Evolutionary conservation across 2,113 vertebrate species (phyloP).

Genomic region (Salvelinus alpinus): DNA sequence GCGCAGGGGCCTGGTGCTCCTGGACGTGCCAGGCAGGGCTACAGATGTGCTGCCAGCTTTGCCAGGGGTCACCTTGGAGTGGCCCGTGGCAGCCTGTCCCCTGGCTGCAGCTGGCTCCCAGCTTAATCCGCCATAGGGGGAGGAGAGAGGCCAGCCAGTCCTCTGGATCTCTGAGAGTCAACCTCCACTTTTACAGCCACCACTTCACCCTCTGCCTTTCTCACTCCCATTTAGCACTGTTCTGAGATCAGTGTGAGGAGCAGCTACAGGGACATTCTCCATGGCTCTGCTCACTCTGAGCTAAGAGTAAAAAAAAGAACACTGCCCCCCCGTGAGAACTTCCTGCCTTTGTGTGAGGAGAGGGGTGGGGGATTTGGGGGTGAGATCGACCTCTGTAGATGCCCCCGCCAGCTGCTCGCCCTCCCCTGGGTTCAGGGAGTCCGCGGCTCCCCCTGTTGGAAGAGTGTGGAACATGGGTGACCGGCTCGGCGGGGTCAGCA

Average conservation of each 20-base stretch:
- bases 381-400: conserved; percentile 41
- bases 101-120: conserved; percentile 53
- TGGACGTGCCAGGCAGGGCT: conserved; percentile 36
- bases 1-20: conserved; percentile 35
- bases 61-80: conserved; percentile 64
- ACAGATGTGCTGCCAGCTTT: conserved; percentile 65
- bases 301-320: not conserved
- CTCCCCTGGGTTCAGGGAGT: conserved; percentile 43
- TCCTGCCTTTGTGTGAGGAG: conserved; percentile 15
- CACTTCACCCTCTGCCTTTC: too few relatives aligned
- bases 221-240: too few relatives aligned
- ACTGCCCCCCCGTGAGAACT: conserved; percentile 2
- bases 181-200: not conserved
- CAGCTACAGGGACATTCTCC: too few relatives aligned
- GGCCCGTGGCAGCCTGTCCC: conserved; percentile 45
- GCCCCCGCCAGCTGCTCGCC: conserved; percentile 68
- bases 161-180: not conserved
- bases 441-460: conserved; percentile 59
- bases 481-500: conserved; percentile 52
- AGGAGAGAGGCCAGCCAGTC: conserved; percentile 8
- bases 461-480: conserved; percentile 54
- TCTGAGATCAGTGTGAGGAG: too few relatives aligned
- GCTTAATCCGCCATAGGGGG: conserved; percentile 51
- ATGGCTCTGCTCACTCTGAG: too few relatives aligned
- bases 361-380: conserved; percentile 6